phyloP scores from a whole-genome alignment of 35 echinoderm and acorn worm species.

The Lytechinus variegatus region DNA sequence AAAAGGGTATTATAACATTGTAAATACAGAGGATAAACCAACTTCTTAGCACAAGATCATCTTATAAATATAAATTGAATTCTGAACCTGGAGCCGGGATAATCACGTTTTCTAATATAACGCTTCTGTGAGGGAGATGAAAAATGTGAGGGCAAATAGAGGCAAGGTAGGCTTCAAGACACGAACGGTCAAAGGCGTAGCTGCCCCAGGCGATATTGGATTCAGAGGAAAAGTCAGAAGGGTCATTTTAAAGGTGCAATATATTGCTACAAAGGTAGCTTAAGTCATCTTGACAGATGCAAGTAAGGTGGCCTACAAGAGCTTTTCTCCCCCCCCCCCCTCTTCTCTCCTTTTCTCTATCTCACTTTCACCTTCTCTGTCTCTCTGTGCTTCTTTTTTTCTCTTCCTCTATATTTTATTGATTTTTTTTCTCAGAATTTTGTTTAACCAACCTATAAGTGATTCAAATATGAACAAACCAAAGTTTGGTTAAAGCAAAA shows the following conservation, averaged over 20 bases:
- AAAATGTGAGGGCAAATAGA: not conserved
- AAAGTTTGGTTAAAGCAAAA: too few relatives aligned
- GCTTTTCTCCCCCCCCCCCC: not conserved
- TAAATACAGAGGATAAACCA: not conserved
- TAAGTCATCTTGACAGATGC: not conserved
- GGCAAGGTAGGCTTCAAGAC: not conserved
- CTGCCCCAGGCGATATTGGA: not conserved
- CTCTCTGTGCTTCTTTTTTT: too few relatives aligned
- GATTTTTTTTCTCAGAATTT: too few relatives aligned
- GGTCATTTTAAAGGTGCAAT: conserved; percentile 3
- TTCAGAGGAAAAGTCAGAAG: not conserved
- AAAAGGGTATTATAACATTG: too few relatives aligned
- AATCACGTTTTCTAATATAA: conserved; percentile 20
- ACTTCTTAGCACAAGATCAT: not conserved
- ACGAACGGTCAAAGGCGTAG: not conserved
- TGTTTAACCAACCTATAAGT: too few relatives aligned
- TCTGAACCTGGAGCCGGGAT: not conserved
- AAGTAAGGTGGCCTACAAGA: not conserved
- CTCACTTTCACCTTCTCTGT: too few relatives aligned
- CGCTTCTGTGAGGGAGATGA: not conserved
- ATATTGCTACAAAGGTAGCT: not conserved
- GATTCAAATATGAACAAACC: too few relatives aligned
- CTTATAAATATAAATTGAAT: conserved; percentile 21
- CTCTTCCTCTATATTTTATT: too few relatives aligned
- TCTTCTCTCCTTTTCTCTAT: too few relatives aligned